A percentile compares a stretch with the other conserved stretches of the same genome.
These are phyloP conservation scores for Telenomus remus DNA, from an alignment of 1,140 invertebrate species.

Conservation along the genomic window DNA sequence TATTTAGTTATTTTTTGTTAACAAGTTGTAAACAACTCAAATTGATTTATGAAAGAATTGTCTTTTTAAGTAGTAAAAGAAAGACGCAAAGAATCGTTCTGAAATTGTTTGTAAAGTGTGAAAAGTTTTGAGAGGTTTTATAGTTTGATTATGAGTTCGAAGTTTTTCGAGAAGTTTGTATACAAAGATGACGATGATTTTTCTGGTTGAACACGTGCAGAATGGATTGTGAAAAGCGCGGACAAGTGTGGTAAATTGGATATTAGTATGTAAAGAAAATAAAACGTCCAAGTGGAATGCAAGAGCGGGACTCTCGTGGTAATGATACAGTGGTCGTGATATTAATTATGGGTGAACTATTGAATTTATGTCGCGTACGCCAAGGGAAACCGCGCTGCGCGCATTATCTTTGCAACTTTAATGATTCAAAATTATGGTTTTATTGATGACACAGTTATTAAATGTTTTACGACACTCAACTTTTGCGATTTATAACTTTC, in stretches of 20 bases:
- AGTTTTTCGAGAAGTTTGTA: no score
- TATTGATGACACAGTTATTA: slow-evolving; percentile 1
- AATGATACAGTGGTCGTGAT: slow-evolving; percentile 9
- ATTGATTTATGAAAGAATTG: no score
- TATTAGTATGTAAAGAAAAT: slow-evolving; percentile 1
- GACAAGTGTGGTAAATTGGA: slow-evolving; percentile 8
- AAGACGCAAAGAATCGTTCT: no score
- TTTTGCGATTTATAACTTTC: background rate
- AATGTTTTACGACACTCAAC: background rate
- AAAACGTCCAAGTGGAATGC: slow-evolving; percentile 5
- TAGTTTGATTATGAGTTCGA: no score
- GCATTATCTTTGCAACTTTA: background rate
- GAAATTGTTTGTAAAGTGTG: no score
- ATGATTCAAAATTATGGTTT: slow-evolving; percentile 2
- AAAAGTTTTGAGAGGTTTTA: no score
- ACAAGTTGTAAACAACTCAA: no score
- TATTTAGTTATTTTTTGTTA: no score
- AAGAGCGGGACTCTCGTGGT: background rate
- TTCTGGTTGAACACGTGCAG: background rate
- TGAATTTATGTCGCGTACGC: background rate
- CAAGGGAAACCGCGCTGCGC: no score
- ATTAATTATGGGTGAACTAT: slow-evolving; percentile 8
- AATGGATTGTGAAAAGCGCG: background rate
- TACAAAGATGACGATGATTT: no score
- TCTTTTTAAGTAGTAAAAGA: no score